These are phyloP conservation scores for Lanius collurio DNA, from an alignment of 2,113 vertebrate species.

Conservation along the genomic window DNA sequence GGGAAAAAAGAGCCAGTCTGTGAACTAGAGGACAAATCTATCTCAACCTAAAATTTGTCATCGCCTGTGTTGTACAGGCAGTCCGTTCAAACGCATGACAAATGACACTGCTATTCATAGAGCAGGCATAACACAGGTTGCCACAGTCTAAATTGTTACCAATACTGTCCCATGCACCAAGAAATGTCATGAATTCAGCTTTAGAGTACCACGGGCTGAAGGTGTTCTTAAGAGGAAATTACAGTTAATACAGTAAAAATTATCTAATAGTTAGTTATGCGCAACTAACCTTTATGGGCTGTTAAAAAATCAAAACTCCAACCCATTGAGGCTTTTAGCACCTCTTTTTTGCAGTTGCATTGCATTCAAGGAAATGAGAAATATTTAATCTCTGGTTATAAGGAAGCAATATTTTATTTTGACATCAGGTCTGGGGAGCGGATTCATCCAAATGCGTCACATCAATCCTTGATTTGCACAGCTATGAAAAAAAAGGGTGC, in stretches of 20 bases:
- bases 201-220: neutral
- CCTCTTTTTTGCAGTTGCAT: neutral
- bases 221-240: neutral
- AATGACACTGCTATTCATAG: slow-evolving; percentile 29
- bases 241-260: neutral
- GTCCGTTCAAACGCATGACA: neutral
- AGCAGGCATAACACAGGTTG: neutral
- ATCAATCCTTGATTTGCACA: neutral
- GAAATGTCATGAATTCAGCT: neutral
- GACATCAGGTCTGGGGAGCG: neutral
- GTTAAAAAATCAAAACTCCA: neutral
- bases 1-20: neutral
- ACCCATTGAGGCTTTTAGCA: neutral
- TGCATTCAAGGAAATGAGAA: neutral
- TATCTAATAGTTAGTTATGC: neutral
- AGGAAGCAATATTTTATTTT: neutral
- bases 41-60: neutral
- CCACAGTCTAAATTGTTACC: neutral
- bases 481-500: neutral
- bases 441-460: neutral
- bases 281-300: neutral
- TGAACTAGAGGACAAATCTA: neutral
- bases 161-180: neutral
- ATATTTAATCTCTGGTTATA: neutral
- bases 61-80: neutral